These are phyloP conservation scores for Nematolebias whitei DNA, from an alignment of 2,113 vertebrate species.

Conservation along the genomic window DNA sequence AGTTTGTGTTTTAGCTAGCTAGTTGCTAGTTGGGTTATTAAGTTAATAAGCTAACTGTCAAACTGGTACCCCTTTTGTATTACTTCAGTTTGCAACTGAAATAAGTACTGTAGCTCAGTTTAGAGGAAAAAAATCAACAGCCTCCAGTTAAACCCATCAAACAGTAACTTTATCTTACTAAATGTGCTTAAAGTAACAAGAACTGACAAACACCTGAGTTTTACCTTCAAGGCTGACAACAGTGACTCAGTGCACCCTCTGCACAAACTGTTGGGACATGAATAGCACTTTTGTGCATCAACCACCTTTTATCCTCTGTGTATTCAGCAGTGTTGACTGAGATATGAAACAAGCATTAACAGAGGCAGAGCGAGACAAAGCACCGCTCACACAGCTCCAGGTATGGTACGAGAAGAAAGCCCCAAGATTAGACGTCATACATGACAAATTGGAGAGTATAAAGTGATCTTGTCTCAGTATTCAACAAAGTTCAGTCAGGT, in stretches of 20 bases:
- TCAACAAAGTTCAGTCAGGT: too few relatives aligned
- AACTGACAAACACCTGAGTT: neutral
- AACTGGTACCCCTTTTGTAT: too few relatives aligned
- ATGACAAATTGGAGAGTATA: neutral
- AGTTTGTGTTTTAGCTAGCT: neutral
- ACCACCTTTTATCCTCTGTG: constrained; percentile 17
- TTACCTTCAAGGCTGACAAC: neutral
- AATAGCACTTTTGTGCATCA: constrained; percentile 50
- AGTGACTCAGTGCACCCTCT: constrained; percentile 22
- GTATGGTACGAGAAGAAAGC: neutral
- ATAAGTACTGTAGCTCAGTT: too few relatives aligned
- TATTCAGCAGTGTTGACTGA: constrained; percentile 7
- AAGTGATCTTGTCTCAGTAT: neutral
- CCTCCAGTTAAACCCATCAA: neutral
- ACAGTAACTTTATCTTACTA: neutral
- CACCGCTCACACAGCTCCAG: neutral
- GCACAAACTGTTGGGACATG: constrained; percentile 20
- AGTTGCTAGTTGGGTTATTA: neutral
- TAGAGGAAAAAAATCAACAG: neutral
- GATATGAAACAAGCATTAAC: constrained; percentile 10
- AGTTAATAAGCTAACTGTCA: too few relatives aligned
- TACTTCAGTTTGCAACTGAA: too few relatives aligned
- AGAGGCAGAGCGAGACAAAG: constrained; percentile 1
- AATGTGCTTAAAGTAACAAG: neutral
- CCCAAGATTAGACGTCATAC: neutral